Evolutionary conservation across 2,113 vertebrate species (phyloP).

Genomic region (Pterophyllum scalare): DNA sequence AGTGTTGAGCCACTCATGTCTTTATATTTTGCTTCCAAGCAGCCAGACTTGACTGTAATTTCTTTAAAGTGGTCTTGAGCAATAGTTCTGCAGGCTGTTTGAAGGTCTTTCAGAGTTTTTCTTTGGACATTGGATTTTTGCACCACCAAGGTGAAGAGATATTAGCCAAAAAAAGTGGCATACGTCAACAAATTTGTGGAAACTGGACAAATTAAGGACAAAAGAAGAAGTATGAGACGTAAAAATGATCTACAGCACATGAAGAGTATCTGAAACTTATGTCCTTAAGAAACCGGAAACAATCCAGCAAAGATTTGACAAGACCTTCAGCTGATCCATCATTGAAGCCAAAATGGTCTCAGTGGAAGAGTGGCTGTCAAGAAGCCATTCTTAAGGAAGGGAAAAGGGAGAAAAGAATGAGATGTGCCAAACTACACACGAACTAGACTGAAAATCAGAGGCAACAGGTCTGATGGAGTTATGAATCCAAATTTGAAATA

Average conservation of each 20-base stretch:
- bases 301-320: not conserved
- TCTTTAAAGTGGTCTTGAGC: not conserved
- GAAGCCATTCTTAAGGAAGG: not conserved
- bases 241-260: not conserved
- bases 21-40: not conserved
- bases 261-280: not conserved
- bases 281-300: not conserved
- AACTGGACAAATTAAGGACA: not conserved
- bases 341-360: not conserved
- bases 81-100: not conserved
- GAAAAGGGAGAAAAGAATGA: not conserved
- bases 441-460: not conserved
- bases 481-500: not conserved
- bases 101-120: not conserved
- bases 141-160: not conserved
- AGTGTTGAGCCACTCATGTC: not conserved
- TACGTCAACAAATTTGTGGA: not conserved
- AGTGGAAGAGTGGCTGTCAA: not conserved
- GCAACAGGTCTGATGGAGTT: not conserved
- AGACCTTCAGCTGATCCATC: too few species aligned
- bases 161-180: not conserved
- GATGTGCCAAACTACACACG: not conserved
- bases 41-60: not conserved
- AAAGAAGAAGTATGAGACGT: not conserved
- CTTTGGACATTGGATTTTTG: not conserved